phyloP scores from a whole-genome alignment of 1,140 invertebrate genomes.

The Drosophila sturtevanti region DNA sequence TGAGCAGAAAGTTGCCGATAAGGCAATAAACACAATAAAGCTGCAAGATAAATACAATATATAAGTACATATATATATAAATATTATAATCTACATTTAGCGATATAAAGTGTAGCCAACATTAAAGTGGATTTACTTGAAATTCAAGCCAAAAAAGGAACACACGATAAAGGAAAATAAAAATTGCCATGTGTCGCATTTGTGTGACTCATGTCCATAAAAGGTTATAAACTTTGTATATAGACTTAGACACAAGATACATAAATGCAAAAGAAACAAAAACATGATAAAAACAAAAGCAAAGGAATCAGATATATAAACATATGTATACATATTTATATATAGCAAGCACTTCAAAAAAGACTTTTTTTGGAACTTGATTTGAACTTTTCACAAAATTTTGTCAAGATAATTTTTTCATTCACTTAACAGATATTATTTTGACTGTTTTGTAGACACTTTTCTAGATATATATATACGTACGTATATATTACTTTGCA shows the following conservation, averaged over 20 bases:
- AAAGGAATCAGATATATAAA: too few relatives aligned
- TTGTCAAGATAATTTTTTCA: too few relatives aligned
- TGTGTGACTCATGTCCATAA: constrained; percentile 55
- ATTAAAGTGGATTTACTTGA: background rate
- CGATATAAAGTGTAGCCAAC: background rate
- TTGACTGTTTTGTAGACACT: too few relatives aligned
- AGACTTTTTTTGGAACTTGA: too few relatives aligned
- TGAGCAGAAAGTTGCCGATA: constrained; percentile 54
- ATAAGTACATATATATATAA: constrained; percentile 20
- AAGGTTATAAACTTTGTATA: constrained; percentile 39
- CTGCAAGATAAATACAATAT: constrained; percentile 33
- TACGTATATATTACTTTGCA: background rate
- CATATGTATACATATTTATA: too few relatives aligned
- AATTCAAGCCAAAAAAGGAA: background rate
- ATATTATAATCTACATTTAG: background rate
- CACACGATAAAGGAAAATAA: background rate
- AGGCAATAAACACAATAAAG: constrained; percentile 48
- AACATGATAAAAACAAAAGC: too few relatives aligned
- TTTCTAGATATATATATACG: background rate
- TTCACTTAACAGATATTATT: too few relatives aligned
- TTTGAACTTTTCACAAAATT: too few relatives aligned
- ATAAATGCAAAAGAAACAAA: too few relatives aligned
- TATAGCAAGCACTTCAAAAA: too few relatives aligned
- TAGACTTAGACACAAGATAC: constrained; percentile 4
- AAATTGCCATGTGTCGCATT: background rate